Evolutionary conservation across 2,888 invertebrate genomes (phyloP).

Genomic region (Sepiola atlantica): DNA sequence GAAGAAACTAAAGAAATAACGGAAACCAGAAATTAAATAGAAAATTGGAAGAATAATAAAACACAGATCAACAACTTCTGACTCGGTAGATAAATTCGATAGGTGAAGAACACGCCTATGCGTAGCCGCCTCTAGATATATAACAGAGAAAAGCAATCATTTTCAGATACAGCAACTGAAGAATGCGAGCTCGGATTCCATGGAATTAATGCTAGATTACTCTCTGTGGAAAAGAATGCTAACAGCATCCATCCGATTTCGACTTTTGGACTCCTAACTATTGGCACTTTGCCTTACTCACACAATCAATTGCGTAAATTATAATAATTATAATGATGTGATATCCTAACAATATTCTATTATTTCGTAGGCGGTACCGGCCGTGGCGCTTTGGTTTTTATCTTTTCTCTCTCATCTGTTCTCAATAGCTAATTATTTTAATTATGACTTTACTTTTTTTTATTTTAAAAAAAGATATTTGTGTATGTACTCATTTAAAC

Average conservation of each 20-base stretch:
- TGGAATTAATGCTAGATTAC: neutral
- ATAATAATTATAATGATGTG: neutral
- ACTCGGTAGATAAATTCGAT: neutral
- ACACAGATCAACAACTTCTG: neutral
- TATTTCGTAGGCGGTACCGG: neutral
- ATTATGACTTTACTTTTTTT: neutral
- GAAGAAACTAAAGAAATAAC: too few relatives aligned
- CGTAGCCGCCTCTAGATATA: neutral
- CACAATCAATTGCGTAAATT: neutral
- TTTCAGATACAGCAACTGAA: neutral
- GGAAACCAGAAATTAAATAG: too few relatives aligned
- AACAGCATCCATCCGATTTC: neutral
- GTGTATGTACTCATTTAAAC: too few relatives aligned
- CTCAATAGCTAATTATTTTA: neutral
- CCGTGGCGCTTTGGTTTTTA: neutral
- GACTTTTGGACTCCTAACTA: neutral
- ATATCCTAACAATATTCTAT: neutral
- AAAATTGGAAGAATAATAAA: neutral
- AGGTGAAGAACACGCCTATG: neutral
- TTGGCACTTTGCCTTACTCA: neutral
- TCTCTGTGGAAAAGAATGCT: neutral
- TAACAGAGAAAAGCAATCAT: neutral
- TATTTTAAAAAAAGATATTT: neutral
- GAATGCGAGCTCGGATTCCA: neutral
- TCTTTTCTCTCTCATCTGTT: neutral